Conservation (phyloP, 2,888 invertebrate genomes). For the Stenodera caucasica region DNA sequence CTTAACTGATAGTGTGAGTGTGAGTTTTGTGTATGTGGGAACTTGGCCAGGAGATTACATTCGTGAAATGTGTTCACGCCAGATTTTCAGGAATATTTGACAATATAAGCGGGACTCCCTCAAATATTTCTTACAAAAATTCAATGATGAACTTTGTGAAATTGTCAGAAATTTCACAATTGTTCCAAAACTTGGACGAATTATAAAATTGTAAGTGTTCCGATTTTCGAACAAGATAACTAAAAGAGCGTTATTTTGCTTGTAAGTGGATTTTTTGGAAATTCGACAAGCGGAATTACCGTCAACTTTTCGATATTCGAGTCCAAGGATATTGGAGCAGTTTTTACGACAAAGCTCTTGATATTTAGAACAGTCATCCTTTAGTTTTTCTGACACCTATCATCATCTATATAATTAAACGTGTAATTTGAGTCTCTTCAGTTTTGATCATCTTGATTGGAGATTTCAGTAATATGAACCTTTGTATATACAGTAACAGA, state of each 20-base stretch:
- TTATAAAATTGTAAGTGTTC: too few relatives aligned
- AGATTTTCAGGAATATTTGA: background rate
- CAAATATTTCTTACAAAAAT: too few relatives aligned
- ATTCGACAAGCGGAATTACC: too few relatives aligned
- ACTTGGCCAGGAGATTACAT: background rate
- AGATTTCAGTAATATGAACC: conserved; percentile 21
- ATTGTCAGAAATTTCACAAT: too few relatives aligned
- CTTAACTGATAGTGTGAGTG: background rate
- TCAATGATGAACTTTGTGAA: too few relatives aligned
- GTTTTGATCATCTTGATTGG: background rate
- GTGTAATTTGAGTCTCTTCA: background rate
- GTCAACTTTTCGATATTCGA: too few relatives aligned
- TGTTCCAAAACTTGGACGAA: too few relatives aligned
- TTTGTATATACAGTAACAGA: conserved; percentile 28
- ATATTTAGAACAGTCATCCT: background rate
- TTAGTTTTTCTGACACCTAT: background rate
- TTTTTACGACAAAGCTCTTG: too few relatives aligned
- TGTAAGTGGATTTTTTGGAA: too few relatives aligned
- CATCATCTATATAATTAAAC: background rate
- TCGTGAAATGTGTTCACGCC: background rate
- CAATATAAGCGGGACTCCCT: background rate
- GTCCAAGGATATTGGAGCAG: too few relatives aligned
- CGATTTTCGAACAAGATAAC: too few relatives aligned
- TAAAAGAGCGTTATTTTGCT: too few relatives aligned
- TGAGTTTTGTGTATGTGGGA: background rate